Evolutionary conservation across 1,140 invertebrate genomes (phyloP).

Genomic region (Nasonia vitripennis): DNA sequence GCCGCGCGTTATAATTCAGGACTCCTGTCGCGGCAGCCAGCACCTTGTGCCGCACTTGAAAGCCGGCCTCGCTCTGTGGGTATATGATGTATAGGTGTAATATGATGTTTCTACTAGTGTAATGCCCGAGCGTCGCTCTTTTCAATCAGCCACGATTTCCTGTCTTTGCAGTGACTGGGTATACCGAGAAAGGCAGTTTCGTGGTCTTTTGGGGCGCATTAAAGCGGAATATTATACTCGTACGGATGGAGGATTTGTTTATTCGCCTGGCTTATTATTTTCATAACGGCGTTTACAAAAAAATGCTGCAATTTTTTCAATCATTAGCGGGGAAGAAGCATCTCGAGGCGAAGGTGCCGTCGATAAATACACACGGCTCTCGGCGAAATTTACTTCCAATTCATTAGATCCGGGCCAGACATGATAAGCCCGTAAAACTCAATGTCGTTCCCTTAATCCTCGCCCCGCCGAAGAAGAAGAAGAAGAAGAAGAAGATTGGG

Average conservation of each 20-base stretch:
- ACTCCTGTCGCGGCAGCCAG: neutral
- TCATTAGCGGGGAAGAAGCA: neutral
- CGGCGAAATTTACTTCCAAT: slow-evolving; percentile 12
- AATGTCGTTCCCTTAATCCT: slow-evolving; percentile 27
- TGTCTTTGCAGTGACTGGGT: neutral
- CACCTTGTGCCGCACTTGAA: too few relatives aligned
- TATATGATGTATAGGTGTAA: neutral
- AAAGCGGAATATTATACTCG: neutral
- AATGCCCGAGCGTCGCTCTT: slow-evolving; percentile 2
- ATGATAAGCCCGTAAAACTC: slow-evolving; percentile 11
- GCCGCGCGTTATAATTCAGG: slow-evolving; percentile 35
- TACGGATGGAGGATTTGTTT: neutral
- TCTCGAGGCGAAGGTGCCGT: neutral
- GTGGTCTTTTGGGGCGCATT: neutral
- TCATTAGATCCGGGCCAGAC: slow-evolving; percentile 28
- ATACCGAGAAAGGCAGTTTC: neutral
- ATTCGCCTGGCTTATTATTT: neutral
- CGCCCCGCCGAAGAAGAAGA: neutral
- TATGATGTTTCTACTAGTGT: slow-evolving; percentile 19
- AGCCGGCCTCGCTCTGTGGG: neutral
- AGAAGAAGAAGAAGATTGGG: neutral
- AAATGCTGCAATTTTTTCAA: neutral
- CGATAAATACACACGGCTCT: neutral
- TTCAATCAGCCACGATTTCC: slow-evolving; percentile 44
- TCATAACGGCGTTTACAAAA: neutral